Conservation (phyloP, 2,113 vertebrate species). For the Hystrix brachyura region DNA sequence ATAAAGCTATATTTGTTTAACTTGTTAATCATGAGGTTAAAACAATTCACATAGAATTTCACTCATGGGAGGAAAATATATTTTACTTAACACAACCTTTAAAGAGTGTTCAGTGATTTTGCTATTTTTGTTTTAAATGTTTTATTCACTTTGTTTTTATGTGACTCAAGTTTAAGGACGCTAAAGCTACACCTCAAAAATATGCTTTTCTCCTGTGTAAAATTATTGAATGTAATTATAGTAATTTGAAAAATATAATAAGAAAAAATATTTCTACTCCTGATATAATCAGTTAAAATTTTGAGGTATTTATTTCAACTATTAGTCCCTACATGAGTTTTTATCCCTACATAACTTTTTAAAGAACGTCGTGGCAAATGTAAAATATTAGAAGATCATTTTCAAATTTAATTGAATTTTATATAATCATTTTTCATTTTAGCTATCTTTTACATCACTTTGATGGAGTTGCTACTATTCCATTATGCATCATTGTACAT, state of each 20-base stretch:
- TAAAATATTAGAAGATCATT: background rate
- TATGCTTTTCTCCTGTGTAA: background rate
- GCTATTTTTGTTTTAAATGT: background rate
- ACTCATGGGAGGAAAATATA: conserved; percentile 9
- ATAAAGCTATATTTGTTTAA: conserved; percentile 12
- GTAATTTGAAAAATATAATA: background rate
- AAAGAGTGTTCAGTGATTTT: background rate
- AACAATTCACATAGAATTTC: background rate
- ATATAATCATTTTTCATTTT: background rate
- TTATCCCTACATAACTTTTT: background rate
- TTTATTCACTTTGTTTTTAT: background rate
- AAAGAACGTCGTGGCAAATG: background rate
- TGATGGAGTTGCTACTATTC: background rate
- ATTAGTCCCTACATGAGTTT: background rate
- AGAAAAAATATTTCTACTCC: background rate
- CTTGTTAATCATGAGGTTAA: background rate
- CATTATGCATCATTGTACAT: background rate
- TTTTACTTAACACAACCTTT: conserved; percentile 3
- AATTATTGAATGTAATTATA: background rate
- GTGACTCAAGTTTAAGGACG: background rate
- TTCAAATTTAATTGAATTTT: background rate
- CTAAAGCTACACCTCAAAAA: background rate
- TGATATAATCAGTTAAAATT: background rate
- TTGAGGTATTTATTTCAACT: background rate
- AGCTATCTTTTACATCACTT: background rate